These are phyloP conservation scores for Hydraecia micacea DNA, from an alignment of 2,888 invertebrate species.

Conservation along the genomic window DNA sequence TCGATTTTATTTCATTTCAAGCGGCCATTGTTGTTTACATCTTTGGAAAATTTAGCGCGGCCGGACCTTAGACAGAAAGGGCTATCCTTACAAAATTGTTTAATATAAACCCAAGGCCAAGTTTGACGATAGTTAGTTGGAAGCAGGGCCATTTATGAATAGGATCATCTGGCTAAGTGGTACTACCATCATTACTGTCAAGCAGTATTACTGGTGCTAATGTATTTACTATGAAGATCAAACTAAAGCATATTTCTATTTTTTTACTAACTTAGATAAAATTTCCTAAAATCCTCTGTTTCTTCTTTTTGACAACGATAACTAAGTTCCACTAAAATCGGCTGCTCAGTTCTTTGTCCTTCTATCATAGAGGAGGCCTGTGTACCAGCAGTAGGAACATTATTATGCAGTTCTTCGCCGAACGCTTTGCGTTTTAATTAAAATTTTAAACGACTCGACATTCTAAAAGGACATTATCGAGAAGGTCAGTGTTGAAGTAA, in stretches of 20 bases:
- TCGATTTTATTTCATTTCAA: no score
- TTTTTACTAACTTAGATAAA: neutral
- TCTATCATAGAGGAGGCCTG: neutral
- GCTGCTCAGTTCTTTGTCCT: neutral
- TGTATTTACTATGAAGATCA: neutral
- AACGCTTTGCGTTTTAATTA: neutral
- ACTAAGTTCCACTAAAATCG: neutral
- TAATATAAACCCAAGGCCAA: neutral
- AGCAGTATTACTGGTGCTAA: neutral
- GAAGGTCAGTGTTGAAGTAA: slow-evolving; percentile 29
- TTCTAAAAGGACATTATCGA: neutral
- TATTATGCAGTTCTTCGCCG: neutral
- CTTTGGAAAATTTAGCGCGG: no score
- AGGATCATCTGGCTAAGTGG: neutral
- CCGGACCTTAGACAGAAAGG: neutral
- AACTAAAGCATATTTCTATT: neutral
- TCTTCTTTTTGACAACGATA: neutral
- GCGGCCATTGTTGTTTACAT: no score
- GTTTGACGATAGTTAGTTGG: neutral
- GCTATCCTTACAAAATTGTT: neutral
- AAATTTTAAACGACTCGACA: neutral
- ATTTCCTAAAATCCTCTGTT: neutral
- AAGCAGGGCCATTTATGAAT: neutral
- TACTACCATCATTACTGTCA: neutral
- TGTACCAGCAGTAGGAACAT: neutral